phyloP scores from a whole-genome alignment of 1,140 invertebrate genomes.

The Aphaenogaster rudis region DNA sequence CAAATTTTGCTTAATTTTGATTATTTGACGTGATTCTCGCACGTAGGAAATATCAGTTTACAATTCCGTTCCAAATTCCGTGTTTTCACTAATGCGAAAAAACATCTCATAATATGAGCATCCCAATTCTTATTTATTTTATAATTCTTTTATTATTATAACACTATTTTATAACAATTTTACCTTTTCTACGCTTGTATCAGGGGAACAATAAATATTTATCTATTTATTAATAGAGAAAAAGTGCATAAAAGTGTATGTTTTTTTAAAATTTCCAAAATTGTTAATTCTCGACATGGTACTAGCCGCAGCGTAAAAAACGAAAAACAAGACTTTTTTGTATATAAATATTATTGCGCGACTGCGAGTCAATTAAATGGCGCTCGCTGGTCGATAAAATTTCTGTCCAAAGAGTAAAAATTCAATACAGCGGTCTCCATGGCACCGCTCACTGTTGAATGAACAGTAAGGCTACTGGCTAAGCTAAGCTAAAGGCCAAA shows the following conservation, averaged over 20 bases:
- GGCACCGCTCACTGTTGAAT: constrained; percentile 12
- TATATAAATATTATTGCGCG: background rate
- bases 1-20: background rate
- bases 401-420: background rate
- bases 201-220: constrained; percentile 17
- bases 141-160: background rate
- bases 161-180: background rate
- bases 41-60: constrained; percentile 5
- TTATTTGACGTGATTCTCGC: background rate
- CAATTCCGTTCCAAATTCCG: background rate
- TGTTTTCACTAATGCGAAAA: constrained; percentile 7
- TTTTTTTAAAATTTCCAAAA: background rate
- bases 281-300: constrained; percentile 12
- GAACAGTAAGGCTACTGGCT: constrained; percentile 1
- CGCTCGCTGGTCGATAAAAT: constrained; percentile 19
- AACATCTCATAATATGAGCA: background rate
- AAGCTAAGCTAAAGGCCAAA: constrained; percentile 4
- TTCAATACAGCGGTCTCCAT: constrained; percentile 14
- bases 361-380: constrained; percentile 21
- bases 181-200: too few relatives aligned
- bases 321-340: background rate
- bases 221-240: background rate
- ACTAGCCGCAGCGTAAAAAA: background rate
- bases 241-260: background rate
- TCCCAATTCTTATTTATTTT: constrained; percentile 10